Evolutionary conservation across 1,140 invertebrate genomes (phyloP), one percentile per base, ranked within the genome.

Genomic region (Heterodera schachtii): DNA sequence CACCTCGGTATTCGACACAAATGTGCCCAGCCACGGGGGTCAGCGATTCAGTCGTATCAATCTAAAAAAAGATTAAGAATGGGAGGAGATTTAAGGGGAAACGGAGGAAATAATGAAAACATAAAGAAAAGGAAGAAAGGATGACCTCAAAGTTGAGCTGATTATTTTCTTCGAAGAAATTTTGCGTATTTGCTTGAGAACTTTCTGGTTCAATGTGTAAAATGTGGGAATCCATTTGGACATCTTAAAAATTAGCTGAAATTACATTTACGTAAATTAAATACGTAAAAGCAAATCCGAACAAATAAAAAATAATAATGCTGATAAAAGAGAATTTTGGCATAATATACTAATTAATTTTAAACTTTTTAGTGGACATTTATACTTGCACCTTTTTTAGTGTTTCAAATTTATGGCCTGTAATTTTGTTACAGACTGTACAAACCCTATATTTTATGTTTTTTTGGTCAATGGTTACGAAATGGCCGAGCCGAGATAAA

Each of bases 11-110:
- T 43, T 71, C 69, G 47, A 78, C 77, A 49, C 77, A 78, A 44
- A 78, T n/a, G 44, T 78, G 77, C 66, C 77, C 77, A 46, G 77
- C 77, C 16, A 78, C 60, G 44, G 77, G 64, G 2, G 77, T 66
- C 31, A 78, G 13, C 2, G 77, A 69, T 19, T 78, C 77, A 3
- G 77, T 78, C 11, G 77, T 78, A n/a, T 78, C 77, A 69, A 78
- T n/a, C 77, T 78, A 71, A 71, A 1, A 64, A n/a, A n/a, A n/a
- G n/a, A n/a, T n/a, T n/a, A n/a, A n/a, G n/a, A n/a, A n/a, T n/a
- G n/a, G n/a, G n/a, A n/a, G n/a, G n/a, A n/a, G n/a, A n/a, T n/a
- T 60, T 64, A 64, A 3, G 5, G 5, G 5, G 2, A 64, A 64
- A 19, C 19, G 9, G 57, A 64, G 19, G 16, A 64, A 52, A 8